Evolutionary conservation across 2,888 invertebrate species (phyloP).

Genomic region (Cataglyphis rosenhaueri): DNA sequence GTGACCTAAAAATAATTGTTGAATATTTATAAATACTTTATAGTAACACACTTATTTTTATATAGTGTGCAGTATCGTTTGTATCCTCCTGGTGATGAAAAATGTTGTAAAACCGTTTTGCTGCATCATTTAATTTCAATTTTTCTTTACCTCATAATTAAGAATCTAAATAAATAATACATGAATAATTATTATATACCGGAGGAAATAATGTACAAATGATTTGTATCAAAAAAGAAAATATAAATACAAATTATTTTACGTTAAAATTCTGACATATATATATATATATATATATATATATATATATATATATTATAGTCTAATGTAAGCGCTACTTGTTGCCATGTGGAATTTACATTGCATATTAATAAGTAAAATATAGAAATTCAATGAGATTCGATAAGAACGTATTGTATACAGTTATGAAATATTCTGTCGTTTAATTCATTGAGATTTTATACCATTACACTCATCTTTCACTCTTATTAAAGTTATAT

Average conservation of each 20-base stretch:
- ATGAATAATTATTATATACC: conserved; percentile 39
- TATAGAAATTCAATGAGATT: background rate
- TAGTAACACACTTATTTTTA: conserved; percentile 62
- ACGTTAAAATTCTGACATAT: conserved; percentile 45
- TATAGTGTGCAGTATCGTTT: conserved; percentile 25
- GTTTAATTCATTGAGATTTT: conserved; percentile 72
- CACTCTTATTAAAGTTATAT: conserved; percentile 69
- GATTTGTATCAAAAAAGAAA: conserved; percentile 49
- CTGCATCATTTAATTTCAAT: conserved; percentile 9
- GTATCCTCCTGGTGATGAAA: conserved; percentile 22
- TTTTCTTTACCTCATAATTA: conserved; percentile 32
- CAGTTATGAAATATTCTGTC: conserved; percentile 73
- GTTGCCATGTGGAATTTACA: conserved; percentile 21
- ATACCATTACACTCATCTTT: conserved; percentile 67
- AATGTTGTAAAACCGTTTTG: conserved; percentile 15
- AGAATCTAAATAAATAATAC: conserved; percentile 26
- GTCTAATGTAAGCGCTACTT: conserved; percentile 16
- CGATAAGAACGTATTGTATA: conserved; percentile 51
- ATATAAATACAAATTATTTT: conserved; percentile 61
- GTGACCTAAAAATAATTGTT: conserved; percentile 65
- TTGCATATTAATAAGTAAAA: conserved; percentile 13
- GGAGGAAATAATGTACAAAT: conserved; percentile 51
- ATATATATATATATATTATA: conserved; percentile 1
- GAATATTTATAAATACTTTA: conserved; percentile 73
- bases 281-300: conserved; percentile 12